Base-by-base conservation (phyloP, 2,113 vertebrate genomes). In the Lepidiolamprologus cunningtoni region DNA sequence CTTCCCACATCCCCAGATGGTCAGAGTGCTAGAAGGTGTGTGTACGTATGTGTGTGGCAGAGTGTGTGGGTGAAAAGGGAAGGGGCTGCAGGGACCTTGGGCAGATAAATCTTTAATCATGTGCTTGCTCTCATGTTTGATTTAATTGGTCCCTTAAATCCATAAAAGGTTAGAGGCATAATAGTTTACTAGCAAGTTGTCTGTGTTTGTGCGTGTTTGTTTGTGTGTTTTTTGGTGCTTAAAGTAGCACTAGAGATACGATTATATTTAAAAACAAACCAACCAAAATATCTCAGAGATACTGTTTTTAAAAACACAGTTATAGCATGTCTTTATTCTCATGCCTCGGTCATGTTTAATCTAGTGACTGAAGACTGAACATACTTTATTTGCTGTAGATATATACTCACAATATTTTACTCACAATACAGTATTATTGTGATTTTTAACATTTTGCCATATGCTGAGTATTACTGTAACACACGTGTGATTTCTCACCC, bases 61-160 rank as follows among this genome's bases (percentile, higher is more conserved):
- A 71, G 35, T 78, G 88, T 78, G 89, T 66, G 83, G 14, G 82
- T 80, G 83, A 35, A 53, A 66, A 81, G 52, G 16, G 26, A 86
- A 58, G 63, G 45, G 35, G 76, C 82, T 89, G 35, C 35, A 17
- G 84, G 91, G 93, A 91, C 86, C 80, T 80, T 40, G 82, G 79
- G 71, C 81, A 89, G 86, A 94, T 93, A 94, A 92, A 94, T 94
- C 93, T 95, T 95, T 94, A 95, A 95, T 95, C 90, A 91, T 82
- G 87, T 81, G 85, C 91, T 90, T 92, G 93, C 89, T 86, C 93
- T 95, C 92, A 90, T 94, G 93, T 95, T 93, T 92, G 86, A 73
- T 93, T 93, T 94, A 95, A 94, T 93, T 95, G 89, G 40, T 82
- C 85, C 86, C 71, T 54, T 81, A 88, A 92, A 93, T 95, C 92